Evolutionary conservation across 2,888 invertebrate species (phyloP), one percentile per base, ranked within the genome.

Genomic region (Leptinotarsa haldemani): DNA sequence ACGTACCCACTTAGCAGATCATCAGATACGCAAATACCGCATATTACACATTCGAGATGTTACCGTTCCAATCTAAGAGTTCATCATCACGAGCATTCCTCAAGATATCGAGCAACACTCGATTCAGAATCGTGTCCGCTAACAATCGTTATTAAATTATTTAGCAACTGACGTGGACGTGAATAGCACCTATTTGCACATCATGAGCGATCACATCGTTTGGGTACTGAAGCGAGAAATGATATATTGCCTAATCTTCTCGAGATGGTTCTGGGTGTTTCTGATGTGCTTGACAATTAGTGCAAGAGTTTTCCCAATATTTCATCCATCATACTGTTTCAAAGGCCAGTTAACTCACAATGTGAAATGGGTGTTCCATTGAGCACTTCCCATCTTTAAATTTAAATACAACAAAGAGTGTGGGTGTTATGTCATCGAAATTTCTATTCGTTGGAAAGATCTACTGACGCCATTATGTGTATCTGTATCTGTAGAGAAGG

Each of bases 141-240:
- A 22, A 56, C 18, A 56, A 20, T 20, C 18, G 56, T 56, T 56
- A 56, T 56, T 56, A 56, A 56, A 56, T 56, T 56, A 56, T 56
- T 56, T 56, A 56, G 56, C 56, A 56, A 56, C 56, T 56, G 56
- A 56, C 56, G 52, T 56, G 56, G 56, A 20, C 25, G 56, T 56
- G 56, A 15, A 56, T 56, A 4, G 22, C 56, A 56, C 56, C 15
- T 22, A 56, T 56, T 22, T 56, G 25, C 56, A 56, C 22, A 22
- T 56, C 56, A 13, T 52, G 52, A 52, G 13, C 18, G 18, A 18
- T 18, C 52, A 18, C 18, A 52, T 25, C 22, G 56, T 56, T 22
- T 22, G 22, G 20, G 22, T 56, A 22, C 9, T 22, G 56, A 56
- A 56, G 12, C 20, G 56, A 20, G 18, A 18, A 52, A 7, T 52